phyloP scores from a whole-genome alignment of 2,797 vertebrate species.

The Pipistrellus nathusii region DNA sequence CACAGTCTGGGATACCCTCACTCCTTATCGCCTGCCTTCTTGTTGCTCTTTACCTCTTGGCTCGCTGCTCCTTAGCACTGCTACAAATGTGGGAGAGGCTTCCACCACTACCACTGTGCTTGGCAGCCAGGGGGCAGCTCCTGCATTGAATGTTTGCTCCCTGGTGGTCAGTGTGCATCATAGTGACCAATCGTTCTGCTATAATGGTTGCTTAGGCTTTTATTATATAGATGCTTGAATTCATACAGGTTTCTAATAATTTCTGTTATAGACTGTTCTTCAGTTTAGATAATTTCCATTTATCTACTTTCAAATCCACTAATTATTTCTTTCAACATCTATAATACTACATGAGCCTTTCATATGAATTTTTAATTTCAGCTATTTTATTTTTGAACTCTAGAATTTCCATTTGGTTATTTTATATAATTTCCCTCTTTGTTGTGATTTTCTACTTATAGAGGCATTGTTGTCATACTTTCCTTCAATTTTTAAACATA shows the following conservation, averaged over 20 bases:
- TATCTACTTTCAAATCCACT: background rate
- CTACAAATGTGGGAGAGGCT: too few relatives aligned
- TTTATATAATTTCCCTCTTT: background rate
- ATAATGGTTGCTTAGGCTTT: too few relatives aligned
- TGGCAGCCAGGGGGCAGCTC: too few relatives aligned
- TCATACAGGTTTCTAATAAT: background rate
- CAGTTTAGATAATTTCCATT: background rate
- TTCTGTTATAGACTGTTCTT: background rate
- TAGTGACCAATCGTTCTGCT: too few relatives aligned
- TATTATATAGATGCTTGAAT: background rate
- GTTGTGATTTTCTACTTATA: background rate
- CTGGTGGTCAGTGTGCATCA: too few relatives aligned
- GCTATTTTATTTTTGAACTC: background rate
- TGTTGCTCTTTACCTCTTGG: too few relatives aligned
- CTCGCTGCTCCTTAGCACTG: too few relatives aligned
- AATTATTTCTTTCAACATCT: constrained; percentile 30
- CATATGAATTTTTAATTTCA: background rate
- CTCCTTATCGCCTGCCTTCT: too few relatives aligned
- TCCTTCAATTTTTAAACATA: constrained; percentile 31
- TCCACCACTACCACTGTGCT: too few relatives aligned
- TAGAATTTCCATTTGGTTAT: background rate
- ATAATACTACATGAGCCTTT: background rate
- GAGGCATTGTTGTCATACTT: background rate
- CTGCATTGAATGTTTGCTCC: too few relatives aligned
- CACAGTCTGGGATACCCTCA: too few relatives aligned